A percentile compares a stretch with the other conserved stretches of the same genome.
Conservation (phyloP, 2,113 vertebrate species). For the Paradoxurus hermaphroditus region DNA sequence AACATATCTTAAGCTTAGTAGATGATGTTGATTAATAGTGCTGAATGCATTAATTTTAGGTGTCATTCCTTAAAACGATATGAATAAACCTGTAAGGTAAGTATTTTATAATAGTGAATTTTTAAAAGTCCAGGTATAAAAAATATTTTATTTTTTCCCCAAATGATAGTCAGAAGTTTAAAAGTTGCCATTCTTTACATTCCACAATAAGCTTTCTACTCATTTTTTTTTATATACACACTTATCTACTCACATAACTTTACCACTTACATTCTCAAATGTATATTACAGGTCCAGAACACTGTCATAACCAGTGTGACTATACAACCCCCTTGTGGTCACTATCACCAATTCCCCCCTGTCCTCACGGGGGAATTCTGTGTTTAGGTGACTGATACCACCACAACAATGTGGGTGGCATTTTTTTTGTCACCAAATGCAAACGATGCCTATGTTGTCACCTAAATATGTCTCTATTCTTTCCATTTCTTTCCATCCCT, state of each 20-base stretch:
- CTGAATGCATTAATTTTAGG: background rate
- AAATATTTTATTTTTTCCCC: background rate
- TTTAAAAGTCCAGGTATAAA: background rate
- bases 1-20: background rate
- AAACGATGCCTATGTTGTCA: background rate
- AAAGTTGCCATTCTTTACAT: background rate
- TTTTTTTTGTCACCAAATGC: background rate
- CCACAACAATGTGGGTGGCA: background rate
- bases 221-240: background rate
- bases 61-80: background rate
- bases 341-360: background rate
- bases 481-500: background rate
- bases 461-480: background rate
- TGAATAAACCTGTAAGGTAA: background rate
- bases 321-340: background rate
- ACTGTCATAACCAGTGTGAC: background rate
- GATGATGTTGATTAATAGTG: background rate
- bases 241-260: background rate
- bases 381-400: background rate
- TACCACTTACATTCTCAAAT: background rate
- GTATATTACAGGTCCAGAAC: background rate
- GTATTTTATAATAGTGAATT: background rate
- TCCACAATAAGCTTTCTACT: background rate
- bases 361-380: background rate
- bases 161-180: conserved; percentile 1